Evolutionary conservation across 2,888 invertebrate species (phyloP), one percentile per base, ranked within the genome.

Genomic region (Lycophotia porphyrea): DNA sequence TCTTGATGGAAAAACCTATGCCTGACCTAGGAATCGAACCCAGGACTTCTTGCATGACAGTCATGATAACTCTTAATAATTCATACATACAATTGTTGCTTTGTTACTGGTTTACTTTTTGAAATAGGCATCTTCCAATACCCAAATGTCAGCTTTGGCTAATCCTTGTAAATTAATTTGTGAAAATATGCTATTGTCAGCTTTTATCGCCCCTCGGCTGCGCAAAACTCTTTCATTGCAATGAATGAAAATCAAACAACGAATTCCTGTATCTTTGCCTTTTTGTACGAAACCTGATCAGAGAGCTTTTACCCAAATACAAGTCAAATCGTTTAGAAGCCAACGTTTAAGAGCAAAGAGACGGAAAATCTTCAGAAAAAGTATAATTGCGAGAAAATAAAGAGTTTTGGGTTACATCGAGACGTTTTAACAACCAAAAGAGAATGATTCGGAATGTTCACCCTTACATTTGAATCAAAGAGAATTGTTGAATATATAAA

Each of bases 251-350:
- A n/a, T 47, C 24, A 42, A 58, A 27, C 27, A n/a, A 39, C 21
- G 15, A 55, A n/a, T 39, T 73, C 42, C 42, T n/a, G 47, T 36
- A 27, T 21, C 11, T 34, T 42, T 67, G 42, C 5, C 34, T 21
- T 63, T 58, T 1, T 3, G 18, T 63, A 36, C 27, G 42, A 58
- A n/a, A 47, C 42, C 55, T n/a, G n/a, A n/a, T 15, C 21, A 52
- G 64, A 81, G 47, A 75, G 78, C 67, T 42, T n/a, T 68, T 34
- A 64, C 3, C 7, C 5, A 21, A 34, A 61, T 47, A 52, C n/a
- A 42, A 58, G n/a, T 52, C 24, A 61, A 75, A 34, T 73, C 44
- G 44, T 64, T 67, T 55, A 63, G 21, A 63, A 47, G 36, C n/a
- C 55, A 47, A 34, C 39, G 47, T 65, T 63, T 47, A 8, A 24